Percentiles rank a stretch among this genome's conserved stretches.
These are phyloP conservation scores for Gallinago stenura DNA, from an alignment of 2,797 vertebrate genomes.

Conservation along the genomic window DNA sequence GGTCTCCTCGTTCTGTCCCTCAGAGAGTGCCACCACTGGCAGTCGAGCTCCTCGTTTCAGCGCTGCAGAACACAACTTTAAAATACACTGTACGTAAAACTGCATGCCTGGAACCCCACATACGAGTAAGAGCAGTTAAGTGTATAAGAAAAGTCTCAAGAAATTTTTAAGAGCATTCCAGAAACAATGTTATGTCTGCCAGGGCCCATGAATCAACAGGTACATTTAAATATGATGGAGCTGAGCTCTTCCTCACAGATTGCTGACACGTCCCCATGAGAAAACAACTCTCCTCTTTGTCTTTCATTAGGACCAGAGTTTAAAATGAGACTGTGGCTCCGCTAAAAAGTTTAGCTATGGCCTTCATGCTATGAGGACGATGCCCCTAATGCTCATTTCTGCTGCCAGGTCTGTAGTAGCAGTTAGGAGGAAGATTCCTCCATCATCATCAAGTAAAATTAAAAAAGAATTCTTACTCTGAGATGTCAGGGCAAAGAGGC, in stretches of 20 bases:
- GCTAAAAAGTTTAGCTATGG: background rate
- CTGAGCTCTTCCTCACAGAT: background rate
- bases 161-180: background rate
- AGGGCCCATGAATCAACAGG: background rate
- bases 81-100: background rate
- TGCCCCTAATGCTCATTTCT: background rate
- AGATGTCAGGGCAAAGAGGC: background rate
- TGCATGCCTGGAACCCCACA: background rate
- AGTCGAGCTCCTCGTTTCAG: background rate
- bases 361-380: background rate
- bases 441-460: background rate
- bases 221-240: background rate
- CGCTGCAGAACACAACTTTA: background rate
- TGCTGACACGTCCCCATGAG: background rate
- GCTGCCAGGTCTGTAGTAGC: background rate
- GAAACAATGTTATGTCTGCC: background rate
- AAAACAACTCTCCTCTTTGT: background rate
- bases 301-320: background rate
- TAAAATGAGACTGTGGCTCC: background rate
- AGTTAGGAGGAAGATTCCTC: background rate
- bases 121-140: conserved; percentile 1
- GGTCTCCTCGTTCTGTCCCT: background rate
- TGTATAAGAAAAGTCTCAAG: background rate
- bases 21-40: background rate
- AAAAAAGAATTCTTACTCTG: background rate